A percentile compares a stretch with the other conserved stretches of the same genome.
These are phyloP conservation scores for Patella ulyssiponensis DNA, from an alignment of 2,888 invertebrate species.

Conservation along the genomic window DNA sequence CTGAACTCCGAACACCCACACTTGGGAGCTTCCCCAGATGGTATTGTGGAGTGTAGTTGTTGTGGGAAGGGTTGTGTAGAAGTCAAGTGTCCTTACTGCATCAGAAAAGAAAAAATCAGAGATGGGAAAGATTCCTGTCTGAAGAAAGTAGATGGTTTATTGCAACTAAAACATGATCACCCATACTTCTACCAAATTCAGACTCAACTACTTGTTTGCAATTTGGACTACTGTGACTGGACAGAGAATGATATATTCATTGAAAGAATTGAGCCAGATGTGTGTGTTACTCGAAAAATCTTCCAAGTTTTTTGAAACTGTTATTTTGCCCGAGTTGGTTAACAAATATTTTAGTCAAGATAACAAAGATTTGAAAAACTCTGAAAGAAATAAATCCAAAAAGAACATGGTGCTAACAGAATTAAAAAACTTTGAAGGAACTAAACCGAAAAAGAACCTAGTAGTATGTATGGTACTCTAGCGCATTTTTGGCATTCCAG, in stretches of 20 bases:
- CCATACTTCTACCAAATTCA: conserved; percentile 10
- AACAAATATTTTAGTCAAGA: conserved; percentile 21
- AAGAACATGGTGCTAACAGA: too few species aligned
- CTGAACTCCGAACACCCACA: conserved; percentile 16
- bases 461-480: too few species aligned
- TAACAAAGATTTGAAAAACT: too few species aligned
- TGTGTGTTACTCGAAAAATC: conserved; percentile 15
- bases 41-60: conserved; percentile 23
- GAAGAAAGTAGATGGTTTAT: background rate
- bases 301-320: conserved; percentile 13
- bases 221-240: conserved; percentile 5
- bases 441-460: too few species aligned
- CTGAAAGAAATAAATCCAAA: too few species aligned
- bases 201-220: conserved; percentile 13
- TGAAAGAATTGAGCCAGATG: conserved; percentile 1
- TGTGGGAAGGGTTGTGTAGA: conserved; percentile 25
- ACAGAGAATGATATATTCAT: background rate
- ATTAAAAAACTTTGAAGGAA: too few species aligned
- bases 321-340: conserved; percentile 33
- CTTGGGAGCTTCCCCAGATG: conserved; percentile 30
- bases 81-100: conserved; percentile 29
- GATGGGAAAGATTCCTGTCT: too few species aligned
- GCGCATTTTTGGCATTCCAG: too few species aligned
- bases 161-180: background rate
- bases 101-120: background rate